Conservation (phyloP, 2,888 invertebrate species). For the Pandemis corylana region DNA sequence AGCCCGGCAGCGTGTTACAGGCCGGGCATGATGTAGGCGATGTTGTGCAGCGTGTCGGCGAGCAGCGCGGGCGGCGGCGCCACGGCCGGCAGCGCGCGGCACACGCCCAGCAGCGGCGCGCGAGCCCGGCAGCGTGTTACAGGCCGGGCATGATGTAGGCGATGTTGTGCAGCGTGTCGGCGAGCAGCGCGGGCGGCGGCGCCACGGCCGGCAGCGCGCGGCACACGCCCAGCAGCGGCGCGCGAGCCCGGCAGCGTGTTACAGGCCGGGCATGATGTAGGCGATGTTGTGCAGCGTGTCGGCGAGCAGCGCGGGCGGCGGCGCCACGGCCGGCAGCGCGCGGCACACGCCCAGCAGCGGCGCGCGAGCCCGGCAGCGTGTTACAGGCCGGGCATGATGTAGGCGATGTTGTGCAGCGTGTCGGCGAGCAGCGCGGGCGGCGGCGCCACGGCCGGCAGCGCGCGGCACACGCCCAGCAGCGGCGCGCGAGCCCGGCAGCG, state of each 20-base stretch:
- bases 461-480: conserved; percentile 93
- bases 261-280: conserved; percentile 91
- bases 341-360: conserved; percentile 94
- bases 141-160: conserved; percentile 95
- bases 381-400: conserved; percentile 94
- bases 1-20: conserved; percentile 91
- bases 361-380: conserved; percentile 95
- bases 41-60: conserved; percentile 93
- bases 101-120: conserved; percentile 94
- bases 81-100: conserved; percentile 92
- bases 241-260: conserved; percentile 94
- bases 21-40: conserved; percentile 95
- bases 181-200: conserved; percentile 81
- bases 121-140: conserved; percentile 96
- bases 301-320: conserved; percentile 81
- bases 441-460: conserved; percentile 90
- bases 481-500: conserved; percentile 96
- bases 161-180: conserved; percentile 94
- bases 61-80: conserved; percentile 84
- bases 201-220: conserved; percentile 92
- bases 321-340: conserved; percentile 90
- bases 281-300: conserved; percentile 96
- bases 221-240: conserved; percentile 94
- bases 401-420: conserved; percentile 97
- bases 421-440: conserved; percentile 81